Percentiles rank a stretch among this genome's conserved stretches.
Conservation (phyloP, 2,797 vertebrate species). For the Epinephelus awoara region DNA sequence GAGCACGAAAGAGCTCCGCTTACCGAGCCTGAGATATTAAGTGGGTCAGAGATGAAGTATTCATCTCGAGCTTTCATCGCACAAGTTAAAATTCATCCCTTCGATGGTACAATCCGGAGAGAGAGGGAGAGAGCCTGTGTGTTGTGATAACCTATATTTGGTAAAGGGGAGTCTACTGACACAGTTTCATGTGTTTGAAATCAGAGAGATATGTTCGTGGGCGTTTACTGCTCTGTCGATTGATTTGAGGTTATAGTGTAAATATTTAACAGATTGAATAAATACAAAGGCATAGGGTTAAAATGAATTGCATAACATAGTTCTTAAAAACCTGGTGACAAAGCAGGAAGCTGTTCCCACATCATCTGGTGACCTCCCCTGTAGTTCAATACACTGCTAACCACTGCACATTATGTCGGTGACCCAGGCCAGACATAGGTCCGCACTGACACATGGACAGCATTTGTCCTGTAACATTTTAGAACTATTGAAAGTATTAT, state of each 20-base stretch:
- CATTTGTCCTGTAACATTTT: too few species aligned
- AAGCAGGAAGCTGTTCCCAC: not conserved
- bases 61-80: conserved; percentile 68
- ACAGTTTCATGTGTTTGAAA: conserved; percentile 25
- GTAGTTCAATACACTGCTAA: too few species aligned
- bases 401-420: not conserved
- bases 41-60: conserved; percentile 85
- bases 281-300: not conserved
- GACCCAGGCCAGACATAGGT: not conserved
- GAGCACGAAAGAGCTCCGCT: conserved; percentile 28
- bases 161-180: conserved; percentile 44
- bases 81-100: conserved; percentile 56
- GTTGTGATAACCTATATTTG: conserved; percentile 69
- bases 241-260: not conserved
- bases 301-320: too few species aligned
- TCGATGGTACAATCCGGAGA: conserved; percentile 66
- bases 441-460: not conserved
- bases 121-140: conserved; percentile 42
- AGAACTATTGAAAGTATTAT: too few species aligned
- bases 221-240: not conserved
- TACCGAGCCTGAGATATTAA: conserved; percentile 66
- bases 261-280: not conserved
- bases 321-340: not conserved
- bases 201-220: not conserved
- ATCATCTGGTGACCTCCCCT: too few species aligned